These are phyloP conservation scores for Cyanoliseus patagonus DNA, from an alignment of 2,113 vertebrate genomes.

Conservation along the genomic window DNA sequence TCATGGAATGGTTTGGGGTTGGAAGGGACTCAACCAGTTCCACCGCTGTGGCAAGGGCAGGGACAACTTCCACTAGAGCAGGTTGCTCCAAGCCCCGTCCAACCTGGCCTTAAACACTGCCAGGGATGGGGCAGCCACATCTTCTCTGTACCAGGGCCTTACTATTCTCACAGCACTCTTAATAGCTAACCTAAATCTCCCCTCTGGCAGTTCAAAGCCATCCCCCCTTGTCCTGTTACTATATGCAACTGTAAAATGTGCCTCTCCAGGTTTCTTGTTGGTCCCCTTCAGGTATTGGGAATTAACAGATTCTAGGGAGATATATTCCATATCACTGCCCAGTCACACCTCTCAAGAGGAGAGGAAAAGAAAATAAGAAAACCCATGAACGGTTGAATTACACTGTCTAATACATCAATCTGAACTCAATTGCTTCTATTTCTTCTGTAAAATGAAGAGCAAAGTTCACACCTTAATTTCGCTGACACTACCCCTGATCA, in stretches of 20 bases:
- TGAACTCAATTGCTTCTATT: conserved; percentile 30
- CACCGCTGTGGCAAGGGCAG: neutral
- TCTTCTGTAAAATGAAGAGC: conserved; percentile 5
- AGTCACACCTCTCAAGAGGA: neutral
- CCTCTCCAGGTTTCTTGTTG: neutral
- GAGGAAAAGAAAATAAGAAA: neutral
- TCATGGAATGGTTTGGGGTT: neutral
- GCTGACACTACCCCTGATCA: conserved; percentile 28
- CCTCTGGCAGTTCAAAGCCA: neutral
- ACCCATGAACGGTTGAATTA: neutral
- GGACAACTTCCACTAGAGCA: neutral
- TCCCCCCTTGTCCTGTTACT: neutral
- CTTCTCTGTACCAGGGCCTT: neutral
- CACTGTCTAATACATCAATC: neutral
- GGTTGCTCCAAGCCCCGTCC: neutral
- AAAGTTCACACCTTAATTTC: conserved; percentile 38
- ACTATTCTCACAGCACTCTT: neutral
- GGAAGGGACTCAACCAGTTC: neutral
- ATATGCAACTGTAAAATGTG: neutral
- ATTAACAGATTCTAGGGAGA: neutral
- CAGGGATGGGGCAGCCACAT: neutral
- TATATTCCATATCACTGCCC: neutral
- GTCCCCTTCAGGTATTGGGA: neutral
- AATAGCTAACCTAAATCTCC: neutral
- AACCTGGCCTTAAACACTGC: neutral